These are phyloP conservation scores for Chaetodon trifascialis DNA, from an alignment of 2,113 vertebrate genomes.

Conservation along the genomic window DNA sequence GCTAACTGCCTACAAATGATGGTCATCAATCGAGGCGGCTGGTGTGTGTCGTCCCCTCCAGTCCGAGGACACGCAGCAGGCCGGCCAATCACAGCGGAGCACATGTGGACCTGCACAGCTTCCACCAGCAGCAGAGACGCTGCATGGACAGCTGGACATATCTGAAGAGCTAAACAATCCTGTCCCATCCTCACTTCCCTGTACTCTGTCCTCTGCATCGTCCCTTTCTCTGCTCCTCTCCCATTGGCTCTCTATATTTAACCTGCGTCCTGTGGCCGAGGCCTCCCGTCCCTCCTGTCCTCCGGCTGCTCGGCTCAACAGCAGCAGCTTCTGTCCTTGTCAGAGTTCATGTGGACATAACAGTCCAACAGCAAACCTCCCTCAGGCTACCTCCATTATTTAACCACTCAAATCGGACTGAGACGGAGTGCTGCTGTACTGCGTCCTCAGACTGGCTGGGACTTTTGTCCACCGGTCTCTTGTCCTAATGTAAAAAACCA, in stretches of 20 bases:
- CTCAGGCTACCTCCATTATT: neutral
- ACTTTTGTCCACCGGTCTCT: neutral
- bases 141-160: neutral
- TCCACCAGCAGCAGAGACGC: too few species aligned
- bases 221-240: neutral
- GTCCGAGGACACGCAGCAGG: too few species aligned
- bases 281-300: neutral
- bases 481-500: neutral
- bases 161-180: neutral
- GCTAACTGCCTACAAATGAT: too few species aligned
- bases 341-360: constrained; percentile 21
- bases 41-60: too few species aligned
- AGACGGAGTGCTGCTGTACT: neutral
- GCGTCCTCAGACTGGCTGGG: neutral
- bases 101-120: too few species aligned
- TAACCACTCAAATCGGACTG: neutral
- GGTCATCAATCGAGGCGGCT: too few species aligned
- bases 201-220: neutral
- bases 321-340: constrained; percentile 16
- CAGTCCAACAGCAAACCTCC: neutral
- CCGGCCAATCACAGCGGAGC: too few species aligned
- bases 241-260: constrained; percentile 39
- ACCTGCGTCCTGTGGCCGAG: neutral
- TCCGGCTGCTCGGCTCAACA: neutral
- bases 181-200: neutral